Percentiles rank a stretch among this genome's conserved stretches.
These are phyloP conservation scores for Megalonaias nervosa DNA, from an alignment of 1,140 invertebrate species.

Conservation along the genomic window DNA sequence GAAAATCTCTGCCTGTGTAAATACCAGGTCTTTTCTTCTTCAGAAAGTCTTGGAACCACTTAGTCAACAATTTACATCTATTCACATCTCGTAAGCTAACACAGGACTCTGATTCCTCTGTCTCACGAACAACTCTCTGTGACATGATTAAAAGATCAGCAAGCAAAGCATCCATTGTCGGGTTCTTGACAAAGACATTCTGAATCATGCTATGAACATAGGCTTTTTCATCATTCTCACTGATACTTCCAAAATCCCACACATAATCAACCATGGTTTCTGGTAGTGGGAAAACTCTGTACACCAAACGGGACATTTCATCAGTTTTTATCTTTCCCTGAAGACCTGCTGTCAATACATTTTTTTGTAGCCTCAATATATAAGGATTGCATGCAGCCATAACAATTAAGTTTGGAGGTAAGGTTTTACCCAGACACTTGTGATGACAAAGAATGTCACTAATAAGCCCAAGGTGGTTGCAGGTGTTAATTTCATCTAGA, in stretches of 20 bases:
- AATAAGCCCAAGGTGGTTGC: slow-evolving; percentile 32
- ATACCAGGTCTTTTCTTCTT: neutral
- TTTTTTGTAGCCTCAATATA: slow-evolving; percentile 18
- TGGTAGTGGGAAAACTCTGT: slow-evolving; percentile 40
- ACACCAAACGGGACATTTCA: too few species aligned
- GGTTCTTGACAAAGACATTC: neutral
- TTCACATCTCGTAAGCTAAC: slow-evolving; percentile 46
- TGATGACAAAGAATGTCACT: slow-evolving; percentile 39
- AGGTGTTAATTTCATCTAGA: slow-evolving; percentile 44
- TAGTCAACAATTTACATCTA: slow-evolving; percentile 28
- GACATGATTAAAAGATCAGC: slow-evolving; percentile 27
- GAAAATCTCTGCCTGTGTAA: neutral
- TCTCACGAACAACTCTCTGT: slow-evolving; percentile 32
- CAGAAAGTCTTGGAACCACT: slow-evolving; percentile 37
- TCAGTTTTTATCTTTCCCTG: slow-evolving; percentile 31
- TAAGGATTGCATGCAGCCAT: slow-evolving; percentile 49
- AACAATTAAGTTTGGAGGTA: slow-evolving; percentile 38
- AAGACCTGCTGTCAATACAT: slow-evolving; percentile 32
- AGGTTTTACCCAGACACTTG: slow-evolving; percentile 7
- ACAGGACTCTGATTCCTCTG: slow-evolving; percentile 11
- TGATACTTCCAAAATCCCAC: slow-evolving; percentile 45
- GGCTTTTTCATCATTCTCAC: slow-evolving; percentile 30
- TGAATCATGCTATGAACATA: slow-evolving; percentile 41
- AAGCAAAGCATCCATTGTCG: slow-evolving; percentile 7
- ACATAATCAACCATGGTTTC: slow-evolving; percentile 46